Percentiles rank a stretch among this genome's conserved stretches.
Evolutionary conservation across 2,797 vertebrate genomes (phyloP).

Genomic region (Hafferia zeledoni): DNA sequence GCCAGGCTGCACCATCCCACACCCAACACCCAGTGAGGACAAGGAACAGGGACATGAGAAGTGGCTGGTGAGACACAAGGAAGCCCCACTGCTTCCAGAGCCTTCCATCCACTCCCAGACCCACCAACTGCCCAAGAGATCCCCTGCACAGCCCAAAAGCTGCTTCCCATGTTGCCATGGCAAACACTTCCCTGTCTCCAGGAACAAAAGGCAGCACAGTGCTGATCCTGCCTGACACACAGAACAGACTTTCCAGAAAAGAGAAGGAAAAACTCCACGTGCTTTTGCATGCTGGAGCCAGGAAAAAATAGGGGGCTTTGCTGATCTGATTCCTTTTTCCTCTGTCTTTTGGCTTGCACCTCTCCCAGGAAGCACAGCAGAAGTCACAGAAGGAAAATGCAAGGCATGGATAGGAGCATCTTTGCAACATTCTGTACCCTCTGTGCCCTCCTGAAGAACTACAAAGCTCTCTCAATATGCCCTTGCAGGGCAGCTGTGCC

Average conservation of each 20-base stretch:
- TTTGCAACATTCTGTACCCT: neutral
- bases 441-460: neutral
- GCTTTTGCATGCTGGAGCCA: slow-evolving; percentile 13
- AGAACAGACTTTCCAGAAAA: slow-evolving; percentile 1
- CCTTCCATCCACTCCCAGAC: neutral
- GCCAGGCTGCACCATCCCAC: neutral
- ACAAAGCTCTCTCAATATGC: neutral
- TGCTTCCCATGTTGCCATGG: neutral
- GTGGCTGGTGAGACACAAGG: neutral
- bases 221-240: neutral
- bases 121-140: neutral
- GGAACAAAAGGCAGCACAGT: neutral
- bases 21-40: neutral
- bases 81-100: neutral
- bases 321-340: slow-evolving; percentile 11
- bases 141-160: neutral
- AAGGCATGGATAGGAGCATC: neutral
- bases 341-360: neutral
- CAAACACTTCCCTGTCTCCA: neutral
- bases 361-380: slow-evolving; percentile 12
- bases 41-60: neutral
- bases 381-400: neutral
- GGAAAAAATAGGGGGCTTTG: slow-evolving; percentile 30
- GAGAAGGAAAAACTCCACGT: neutral
- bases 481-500: neutral